These are phyloP conservation scores for Alloscopus bannaensis DNA, from an alignment of 2,888 invertebrate genomes.

Conservation along the genomic window DNA sequence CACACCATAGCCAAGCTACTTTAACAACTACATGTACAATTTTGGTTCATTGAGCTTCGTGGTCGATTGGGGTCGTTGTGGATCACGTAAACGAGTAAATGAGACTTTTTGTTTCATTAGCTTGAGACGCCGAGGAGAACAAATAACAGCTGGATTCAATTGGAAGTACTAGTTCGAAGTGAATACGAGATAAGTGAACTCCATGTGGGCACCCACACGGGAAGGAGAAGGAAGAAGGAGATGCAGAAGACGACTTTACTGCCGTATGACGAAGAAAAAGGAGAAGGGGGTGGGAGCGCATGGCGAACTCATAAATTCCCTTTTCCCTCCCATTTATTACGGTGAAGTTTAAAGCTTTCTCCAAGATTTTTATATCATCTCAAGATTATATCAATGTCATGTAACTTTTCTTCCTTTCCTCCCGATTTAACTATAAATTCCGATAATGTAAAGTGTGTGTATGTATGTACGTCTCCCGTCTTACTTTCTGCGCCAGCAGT, in stretches of 20 bases:
- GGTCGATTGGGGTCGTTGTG: constrained; percentile 33
- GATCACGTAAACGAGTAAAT: constrained; percentile 53
- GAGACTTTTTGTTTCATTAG: constrained; percentile 61
- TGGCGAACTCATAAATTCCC: constrained; percentile 30
- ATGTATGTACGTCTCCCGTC: background rate
- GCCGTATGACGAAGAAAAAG: background rate
- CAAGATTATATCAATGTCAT: too few relatives aligned
- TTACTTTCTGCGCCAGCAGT: too few relatives aligned
- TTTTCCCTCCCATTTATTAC: constrained; percentile 1
- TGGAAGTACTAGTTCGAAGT: too few relatives aligned
- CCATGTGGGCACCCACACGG: too few relatives aligned
- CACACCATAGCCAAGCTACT: background rate
- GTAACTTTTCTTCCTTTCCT: constrained; percentile 2
- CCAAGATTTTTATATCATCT: constrained; percentile 5
- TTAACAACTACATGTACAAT: background rate
- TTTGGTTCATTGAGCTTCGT: constrained; percentile 53
- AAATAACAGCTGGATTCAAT: constrained; percentile 51
- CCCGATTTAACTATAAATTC: background rate
- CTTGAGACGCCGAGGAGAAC: constrained; percentile 24
- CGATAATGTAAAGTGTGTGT: background rate
- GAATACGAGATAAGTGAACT: constrained; percentile 27
- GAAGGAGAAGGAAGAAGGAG: too few relatives aligned
- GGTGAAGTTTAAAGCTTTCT: background rate
- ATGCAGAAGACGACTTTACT: background rate
- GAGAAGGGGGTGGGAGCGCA: constrained; percentile 41